Conservation (phyloP, 2,797 vertebrate genomes). For the Euthynnus affinis region DNA sequence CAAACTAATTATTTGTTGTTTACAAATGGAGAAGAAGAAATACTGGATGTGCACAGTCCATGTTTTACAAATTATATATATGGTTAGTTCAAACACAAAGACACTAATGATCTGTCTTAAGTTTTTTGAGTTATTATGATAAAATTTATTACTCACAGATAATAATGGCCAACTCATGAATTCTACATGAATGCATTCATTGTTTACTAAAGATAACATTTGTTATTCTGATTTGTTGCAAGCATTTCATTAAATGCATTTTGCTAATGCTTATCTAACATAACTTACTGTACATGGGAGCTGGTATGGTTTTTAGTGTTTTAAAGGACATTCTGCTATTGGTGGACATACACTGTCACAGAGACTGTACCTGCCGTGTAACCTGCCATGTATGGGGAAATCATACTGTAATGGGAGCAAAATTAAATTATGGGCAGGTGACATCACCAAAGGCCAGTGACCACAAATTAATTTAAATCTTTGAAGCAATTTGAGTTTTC, state of each 20-base stretch:
- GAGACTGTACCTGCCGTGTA: slow-evolving; percentile 16
- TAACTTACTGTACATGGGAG: no score
- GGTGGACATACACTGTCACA: not conserved
- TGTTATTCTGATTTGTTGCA: not conserved
- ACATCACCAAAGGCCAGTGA: no score
- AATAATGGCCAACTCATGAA: not conserved
- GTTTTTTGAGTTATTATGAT: not conserved
- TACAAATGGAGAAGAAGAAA: no score
- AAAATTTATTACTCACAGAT: not conserved
- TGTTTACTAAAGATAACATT: not conserved
- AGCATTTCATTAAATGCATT: not conserved
- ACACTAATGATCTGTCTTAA: not conserved
- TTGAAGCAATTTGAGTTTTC: not conserved
- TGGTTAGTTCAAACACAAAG: not conserved
- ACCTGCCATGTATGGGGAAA: slow-evolving; percentile 12
- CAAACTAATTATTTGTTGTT: not conserved
- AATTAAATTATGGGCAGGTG: not conserved
- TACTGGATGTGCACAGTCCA: no score
- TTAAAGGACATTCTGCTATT: no score
- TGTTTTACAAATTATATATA: no score
- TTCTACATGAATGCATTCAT: not conserved
- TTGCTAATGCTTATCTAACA: not conserved
- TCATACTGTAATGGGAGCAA: slow-evolving; percentile 4
- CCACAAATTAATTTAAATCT: not conserved
- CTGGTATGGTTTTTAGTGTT: no score